These are phyloP conservation scores for Trichogramma evanescens DNA, from an alignment of 2,888 invertebrate species.

Conservation along the genomic window DNA sequence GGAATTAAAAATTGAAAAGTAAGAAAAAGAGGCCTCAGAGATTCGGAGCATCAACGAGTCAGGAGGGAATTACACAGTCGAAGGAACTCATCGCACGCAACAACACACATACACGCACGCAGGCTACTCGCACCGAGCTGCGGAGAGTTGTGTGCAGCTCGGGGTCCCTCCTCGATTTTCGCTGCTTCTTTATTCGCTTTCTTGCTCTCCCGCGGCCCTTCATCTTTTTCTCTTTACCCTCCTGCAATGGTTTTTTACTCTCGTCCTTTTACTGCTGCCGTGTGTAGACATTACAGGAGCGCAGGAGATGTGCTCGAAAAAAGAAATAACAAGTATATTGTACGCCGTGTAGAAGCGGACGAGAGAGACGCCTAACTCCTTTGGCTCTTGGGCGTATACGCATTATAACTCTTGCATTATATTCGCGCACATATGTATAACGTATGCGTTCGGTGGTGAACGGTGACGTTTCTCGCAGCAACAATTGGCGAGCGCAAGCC, in stretches of 20 bases:
- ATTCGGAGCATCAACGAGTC: too few species aligned
- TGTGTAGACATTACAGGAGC: slow-evolving; percentile 19
- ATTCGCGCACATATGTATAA: too few species aligned
- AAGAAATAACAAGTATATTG: neutral
- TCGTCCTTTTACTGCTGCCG: slow-evolving; percentile 23
- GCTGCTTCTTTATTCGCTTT: slow-evolving; percentile 12
- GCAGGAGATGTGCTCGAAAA: slow-evolving; percentile 2
- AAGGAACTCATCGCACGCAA: too few species aligned
- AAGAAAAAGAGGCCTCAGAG: too few species aligned
- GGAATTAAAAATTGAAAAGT: too few species aligned
- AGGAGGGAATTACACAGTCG: too few species aligned
- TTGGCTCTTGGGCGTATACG: slow-evolving; percentile 12
- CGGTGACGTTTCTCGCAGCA: too few species aligned
- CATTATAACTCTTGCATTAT: slow-evolving; percentile 1
- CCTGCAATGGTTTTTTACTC: slow-evolving; percentile 13
- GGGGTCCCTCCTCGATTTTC: neutral
- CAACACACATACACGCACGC: too few species aligned
- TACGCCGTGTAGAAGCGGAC: slow-evolving; percentile 7
- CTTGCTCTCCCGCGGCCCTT: slow-evolving; percentile 29
- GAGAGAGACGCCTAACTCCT: slow-evolving; percentile 19
- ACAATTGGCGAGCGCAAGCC: too few species aligned
- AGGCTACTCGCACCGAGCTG: too few species aligned
- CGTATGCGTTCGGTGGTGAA: too few species aligned
- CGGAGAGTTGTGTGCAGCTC: neutral
- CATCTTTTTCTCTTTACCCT: slow-evolving; percentile 27